Base-by-base conservation (phyloP, 2,888 invertebrate genomes). In the Poecilobothrus nobilitatus region DNA sequence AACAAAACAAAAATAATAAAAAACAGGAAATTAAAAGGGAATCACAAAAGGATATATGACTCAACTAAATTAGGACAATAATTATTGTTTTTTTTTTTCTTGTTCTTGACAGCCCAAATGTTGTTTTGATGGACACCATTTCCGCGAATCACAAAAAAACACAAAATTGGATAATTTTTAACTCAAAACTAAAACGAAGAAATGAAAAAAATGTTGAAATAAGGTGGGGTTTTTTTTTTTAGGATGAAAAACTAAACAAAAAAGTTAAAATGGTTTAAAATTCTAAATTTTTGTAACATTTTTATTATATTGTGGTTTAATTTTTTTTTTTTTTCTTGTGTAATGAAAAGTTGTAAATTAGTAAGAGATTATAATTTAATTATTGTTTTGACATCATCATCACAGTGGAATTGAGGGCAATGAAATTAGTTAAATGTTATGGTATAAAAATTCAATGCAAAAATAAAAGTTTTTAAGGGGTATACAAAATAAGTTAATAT, bases 21-120 rank as follows among this genome's bases (percentile, higher is more conserved):
- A 15, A 18, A 53, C 18, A 53, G 53, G 53, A 53, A 53, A 53
- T 18, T 53, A 53, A 53, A 53, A 53, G 9, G 53, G n/a, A 53
- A 18, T n/a, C 15, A 15, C 9, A 53, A 53, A 53, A 53, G 53
- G 53, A 53, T 53, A 18, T 53, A 18, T 53, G 53, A 53, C 53
- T 53, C 53, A 53, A 53, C 53, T n/a, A 53, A 53, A 53, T 53
- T 53, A 53, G 53, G 53, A 53, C 15, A 53, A 53, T 53, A 53
- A 53, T 53, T 53, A 53, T 53, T 27, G 5, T 41, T 41, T 15
- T 9, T 41, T 41, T 12, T 41, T n/a, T 15, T 53, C 1, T 9
- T 53, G 53, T 6, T 53, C 18, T 53, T 53, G 53, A 53, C 53
- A 53, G 18, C 53, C 53, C 15, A n/a, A 53, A 53, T 53, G 6